phyloP scores from a whole-genome alignment of 2,797 vertebrate genomes.

The Tangara arthus region DNA sequence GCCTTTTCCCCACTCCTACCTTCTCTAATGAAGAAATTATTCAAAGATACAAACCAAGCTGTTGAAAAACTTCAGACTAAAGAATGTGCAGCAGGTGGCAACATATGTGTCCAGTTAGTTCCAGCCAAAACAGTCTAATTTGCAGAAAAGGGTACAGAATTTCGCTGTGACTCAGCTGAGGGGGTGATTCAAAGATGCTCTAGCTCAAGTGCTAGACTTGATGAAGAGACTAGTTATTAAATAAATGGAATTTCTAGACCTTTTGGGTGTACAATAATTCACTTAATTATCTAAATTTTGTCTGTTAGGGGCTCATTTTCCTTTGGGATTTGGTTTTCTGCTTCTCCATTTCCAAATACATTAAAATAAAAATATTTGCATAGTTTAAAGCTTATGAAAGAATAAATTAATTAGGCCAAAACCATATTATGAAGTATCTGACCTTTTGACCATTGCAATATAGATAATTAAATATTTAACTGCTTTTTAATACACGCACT shows the following conservation, averaged over 20 bases:
- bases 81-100: slow-evolving; percentile 69
- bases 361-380: not conserved
- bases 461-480: not conserved
- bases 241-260: slow-evolving; percentile 31
- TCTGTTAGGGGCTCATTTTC: not conserved
- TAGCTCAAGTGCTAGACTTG: slow-evolving; percentile 26
- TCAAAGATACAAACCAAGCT: slow-evolving; percentile 52
- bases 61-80: slow-evolving; percentile 49
- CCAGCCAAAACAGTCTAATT: slow-evolving; percentile 75
- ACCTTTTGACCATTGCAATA: not conserved
- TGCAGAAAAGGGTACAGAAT: slow-evolving; percentile 63
- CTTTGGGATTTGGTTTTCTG: not conserved
- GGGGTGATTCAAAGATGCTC: slow-evolving; percentile 36
- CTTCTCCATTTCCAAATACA: not conserved
- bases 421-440: not conserved
- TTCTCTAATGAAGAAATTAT: slow-evolving; percentile 46
- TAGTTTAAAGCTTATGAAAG: not conserved
- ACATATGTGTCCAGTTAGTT: slow-evolving; percentile 69
- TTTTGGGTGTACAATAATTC: not conserved
- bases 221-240: slow-evolving; percentile 19
- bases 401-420: not conserved
- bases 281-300: not conserved
- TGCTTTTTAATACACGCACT: not conserved
- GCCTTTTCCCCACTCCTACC: not conserved
- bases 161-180: slow-evolving; percentile 69